phyloP scores from a whole-genome alignment of 2,888 invertebrate species.

The Monoplex corrugatus region DNA sequence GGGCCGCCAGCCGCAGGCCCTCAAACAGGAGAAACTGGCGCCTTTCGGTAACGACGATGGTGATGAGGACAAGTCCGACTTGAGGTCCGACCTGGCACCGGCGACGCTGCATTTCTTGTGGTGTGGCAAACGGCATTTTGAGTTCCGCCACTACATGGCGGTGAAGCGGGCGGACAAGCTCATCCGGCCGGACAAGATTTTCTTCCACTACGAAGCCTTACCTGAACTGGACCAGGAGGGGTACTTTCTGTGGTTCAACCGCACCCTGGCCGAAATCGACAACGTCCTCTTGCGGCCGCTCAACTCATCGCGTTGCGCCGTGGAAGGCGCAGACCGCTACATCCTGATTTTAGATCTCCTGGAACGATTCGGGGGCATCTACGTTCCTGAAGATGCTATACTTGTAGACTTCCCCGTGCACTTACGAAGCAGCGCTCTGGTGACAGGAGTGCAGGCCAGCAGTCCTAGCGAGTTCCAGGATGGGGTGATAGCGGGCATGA shows the following conservation, averaged over 20 bases:
- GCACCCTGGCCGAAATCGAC: constrained; percentile 55
- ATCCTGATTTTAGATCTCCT: constrained; percentile 57
- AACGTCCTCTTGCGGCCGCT: constrained; percentile 57
- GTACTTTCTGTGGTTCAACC: constrained; percentile 61
- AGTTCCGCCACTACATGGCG: constrained; percentile 60
- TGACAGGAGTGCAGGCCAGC: constrained; percentile 58
- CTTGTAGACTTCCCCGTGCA: constrained; percentile 63
- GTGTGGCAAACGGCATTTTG: constrained; percentile 59
- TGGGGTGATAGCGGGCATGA: constrained; percentile 60
- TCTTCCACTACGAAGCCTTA: constrained; percentile 59
- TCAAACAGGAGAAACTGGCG: constrained; percentile 48
- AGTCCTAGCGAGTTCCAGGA: constrained; percentile 57
- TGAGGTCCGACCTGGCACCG: constrained; percentile 60
- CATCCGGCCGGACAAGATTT: constrained; percentile 61
- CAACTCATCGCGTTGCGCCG: constrained; percentile 55
- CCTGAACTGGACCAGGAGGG: constrained; percentile 55
- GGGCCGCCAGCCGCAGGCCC: constrained; percentile 46
- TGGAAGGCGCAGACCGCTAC: constrained; percentile 56
- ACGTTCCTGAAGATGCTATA: constrained; percentile 60
- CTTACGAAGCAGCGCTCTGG: constrained; percentile 55
- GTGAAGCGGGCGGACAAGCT: constrained; percentile 58
- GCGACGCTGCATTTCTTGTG: constrained; percentile 60
- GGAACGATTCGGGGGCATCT: constrained; percentile 61
- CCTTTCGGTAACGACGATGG: constrained; percentile 38
- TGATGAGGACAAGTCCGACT: constrained; percentile 55